These are phyloP conservation scores for Cheilosia variabilis DNA, from an alignment of 2,888 invertebrate species.

Conservation along the genomic window DNA sequence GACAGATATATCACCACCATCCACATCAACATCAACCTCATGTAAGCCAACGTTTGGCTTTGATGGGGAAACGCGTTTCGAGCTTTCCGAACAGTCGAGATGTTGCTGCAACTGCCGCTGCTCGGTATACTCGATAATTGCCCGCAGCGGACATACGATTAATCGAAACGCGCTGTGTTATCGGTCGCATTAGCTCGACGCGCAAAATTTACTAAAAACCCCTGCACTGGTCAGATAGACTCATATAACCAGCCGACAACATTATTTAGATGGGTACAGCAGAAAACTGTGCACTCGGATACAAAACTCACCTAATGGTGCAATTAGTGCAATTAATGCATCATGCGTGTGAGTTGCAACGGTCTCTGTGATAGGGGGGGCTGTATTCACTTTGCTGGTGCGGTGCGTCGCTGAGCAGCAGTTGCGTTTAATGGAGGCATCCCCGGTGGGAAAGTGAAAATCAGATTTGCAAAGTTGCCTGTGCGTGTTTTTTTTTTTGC, in stretches of 20 bases:
- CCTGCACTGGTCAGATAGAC: background rate
- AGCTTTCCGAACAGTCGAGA: slow-evolving; percentile 18
- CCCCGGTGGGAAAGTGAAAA: slow-evolving; percentile 65
- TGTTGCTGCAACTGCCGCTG: background rate
- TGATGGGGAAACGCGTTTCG: slow-evolving; percentile 58
- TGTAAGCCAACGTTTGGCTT: slow-evolving; percentile 42
- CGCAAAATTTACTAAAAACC: slow-evolving; percentile 1
- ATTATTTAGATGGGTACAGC: background rate
- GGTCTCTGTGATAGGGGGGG: background rate
- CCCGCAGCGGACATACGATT: slow-evolving; percentile 33
- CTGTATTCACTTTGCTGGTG: slow-evolving; percentile 6
- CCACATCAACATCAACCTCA: background rate
- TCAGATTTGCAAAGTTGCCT: slow-evolving; percentile 48
- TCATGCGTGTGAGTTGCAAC: slow-evolving; percentile 57
- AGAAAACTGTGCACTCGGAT: slow-evolving; percentile 25
- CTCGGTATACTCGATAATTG: slow-evolving; percentile 43
- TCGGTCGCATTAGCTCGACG: slow-evolving; percentile 13
- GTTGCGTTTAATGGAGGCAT: slow-evolving; percentile 70
- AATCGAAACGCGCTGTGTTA: slow-evolving; percentile 43
- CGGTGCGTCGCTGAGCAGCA: slow-evolving; percentile 36
- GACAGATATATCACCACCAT: background rate
- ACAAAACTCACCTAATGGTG: slow-evolving; percentile 63
- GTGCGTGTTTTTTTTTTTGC: slow-evolving; percentile 3
- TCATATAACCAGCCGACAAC: background rate
- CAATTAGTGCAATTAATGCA: slow-evolving; percentile 66